These are phyloP conservation scores for Hoplias malabaricus DNA, from an alignment of 2,113 vertebrate genomes.

Conservation along the genomic window DNA sequence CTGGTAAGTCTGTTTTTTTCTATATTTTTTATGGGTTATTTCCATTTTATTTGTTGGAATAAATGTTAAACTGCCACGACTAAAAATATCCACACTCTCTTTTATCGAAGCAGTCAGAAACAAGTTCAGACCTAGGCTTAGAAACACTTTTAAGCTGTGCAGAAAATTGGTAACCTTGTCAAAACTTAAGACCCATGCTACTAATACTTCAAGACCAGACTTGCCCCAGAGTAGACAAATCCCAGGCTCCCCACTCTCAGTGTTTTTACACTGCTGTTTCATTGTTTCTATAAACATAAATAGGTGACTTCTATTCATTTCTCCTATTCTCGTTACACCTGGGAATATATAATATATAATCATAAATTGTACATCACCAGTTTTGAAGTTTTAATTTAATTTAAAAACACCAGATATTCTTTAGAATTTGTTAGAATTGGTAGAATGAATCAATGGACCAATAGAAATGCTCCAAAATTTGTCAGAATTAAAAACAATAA, in stretches of 20 bases:
- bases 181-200: slow-evolving; percentile 10
- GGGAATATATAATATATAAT: no score
- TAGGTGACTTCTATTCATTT: background rate
- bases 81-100: background rate
- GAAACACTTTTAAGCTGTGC: slow-evolving; percentile 1
- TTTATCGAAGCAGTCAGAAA: slow-evolving; percentile 14
- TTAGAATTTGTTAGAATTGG: no score
- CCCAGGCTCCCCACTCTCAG: slow-evolving; percentile 6
- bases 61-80: background rate
- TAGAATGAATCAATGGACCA: no score
- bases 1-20: slow-evolving; percentile 58
- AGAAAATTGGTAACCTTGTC: slow-evolving; percentile 7
- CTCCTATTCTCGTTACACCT: no score
- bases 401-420: no score
- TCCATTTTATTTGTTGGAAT: background rate
- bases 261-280: background rate
- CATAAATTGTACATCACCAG: no score
- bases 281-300: background rate
- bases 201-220: slow-evolving; percentile 42
- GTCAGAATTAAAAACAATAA: no score
- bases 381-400: no score
- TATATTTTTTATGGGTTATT: background rate
- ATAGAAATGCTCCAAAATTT: no score
- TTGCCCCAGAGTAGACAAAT: slow-evolving; percentile 10
- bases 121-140: background rate